Percentiles rank a stretch among this genome's conserved stretches.
phyloP scores from a whole-genome alignment of 2,797 vertebrate species.

The Babyrousa celebensis region DNA sequence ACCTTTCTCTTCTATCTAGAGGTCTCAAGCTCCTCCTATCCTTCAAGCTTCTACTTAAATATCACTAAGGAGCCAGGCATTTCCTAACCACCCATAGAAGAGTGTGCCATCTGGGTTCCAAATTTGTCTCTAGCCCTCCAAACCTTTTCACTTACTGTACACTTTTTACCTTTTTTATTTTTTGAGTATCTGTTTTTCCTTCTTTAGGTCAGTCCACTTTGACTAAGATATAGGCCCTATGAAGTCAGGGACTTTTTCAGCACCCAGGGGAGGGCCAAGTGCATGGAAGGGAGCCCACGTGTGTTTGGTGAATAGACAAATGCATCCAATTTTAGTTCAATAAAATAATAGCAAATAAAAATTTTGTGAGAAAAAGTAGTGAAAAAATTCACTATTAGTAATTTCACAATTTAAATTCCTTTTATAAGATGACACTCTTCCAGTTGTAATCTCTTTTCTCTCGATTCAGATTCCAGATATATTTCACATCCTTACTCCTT shows the following conservation, averaged over 20 bases:
- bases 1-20: background rate
- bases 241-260: background rate
- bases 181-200: background rate
- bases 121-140: background rate
- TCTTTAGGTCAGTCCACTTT: background rate
- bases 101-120: background rate
- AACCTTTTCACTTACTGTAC: background rate
- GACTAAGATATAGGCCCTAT: background rate
- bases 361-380: background rate
- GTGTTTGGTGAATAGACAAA: background rate
- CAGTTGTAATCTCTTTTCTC: background rate
- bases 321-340: background rate
- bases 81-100: background rate
- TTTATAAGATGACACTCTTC: background rate
- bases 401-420: background rate
- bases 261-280: background rate
- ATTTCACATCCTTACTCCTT: background rate
- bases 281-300: too few species aligned
- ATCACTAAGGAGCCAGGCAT: background rate
- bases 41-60: background rate
- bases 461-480: background rate
- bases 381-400: background rate
- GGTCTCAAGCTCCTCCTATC: background rate
- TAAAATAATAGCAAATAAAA: background rate
- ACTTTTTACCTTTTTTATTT: background rate